Evolutionary conservation across 2,113 vertebrate species (phyloP), one percentile per base, ranked within the genome.

Genomic region (Leptodactylus fuscus): DNA sequence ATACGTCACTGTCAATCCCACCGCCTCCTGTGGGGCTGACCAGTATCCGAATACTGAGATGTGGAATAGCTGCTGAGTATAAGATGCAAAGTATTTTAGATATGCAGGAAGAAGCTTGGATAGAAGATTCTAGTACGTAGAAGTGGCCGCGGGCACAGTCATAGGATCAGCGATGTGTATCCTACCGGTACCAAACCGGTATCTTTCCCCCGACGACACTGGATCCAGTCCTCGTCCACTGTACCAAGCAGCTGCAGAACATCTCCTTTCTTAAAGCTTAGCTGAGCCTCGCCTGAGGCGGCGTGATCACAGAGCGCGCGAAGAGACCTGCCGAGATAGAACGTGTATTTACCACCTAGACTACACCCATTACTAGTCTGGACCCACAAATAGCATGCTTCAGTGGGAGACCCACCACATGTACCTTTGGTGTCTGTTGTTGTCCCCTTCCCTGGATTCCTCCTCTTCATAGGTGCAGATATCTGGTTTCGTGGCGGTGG

Each of bases 221-320:
- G 91, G 79, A 99, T 96, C 97, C 97, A 99, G 89, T 98, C 97
- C 20, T 98, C 97, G 29, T 97, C 94, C 88, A 98, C 95, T 0
- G 95, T 96, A 73, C 92, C 91, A 1, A 98, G 87, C 38, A 99
- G 92, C 85, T 93, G 92, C 7, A 99, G 93, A 88, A 97, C 88
- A 85, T 98, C 97, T 0, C 96, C 98, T 82, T 94, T 96, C 18
- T 80, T 88, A 94, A 99, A 99, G 93, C 94, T 98, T 81, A 99
- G 91, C 85, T 95, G 93, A 0, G 87, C 92, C 0, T 89, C 88
- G 29, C 94, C 92, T 0, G 90, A 88, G 11, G 96, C 97, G 0
- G 73, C 48, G 90, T 98, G 95, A 91, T 98, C 95, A 3, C 97
- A 99, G 87, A 99, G 94, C 0, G 96, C 94, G 83, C 96, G 94